Conservation (phyloP, 2,888 invertebrate species). For the Campopleginae sp. region DNA sequence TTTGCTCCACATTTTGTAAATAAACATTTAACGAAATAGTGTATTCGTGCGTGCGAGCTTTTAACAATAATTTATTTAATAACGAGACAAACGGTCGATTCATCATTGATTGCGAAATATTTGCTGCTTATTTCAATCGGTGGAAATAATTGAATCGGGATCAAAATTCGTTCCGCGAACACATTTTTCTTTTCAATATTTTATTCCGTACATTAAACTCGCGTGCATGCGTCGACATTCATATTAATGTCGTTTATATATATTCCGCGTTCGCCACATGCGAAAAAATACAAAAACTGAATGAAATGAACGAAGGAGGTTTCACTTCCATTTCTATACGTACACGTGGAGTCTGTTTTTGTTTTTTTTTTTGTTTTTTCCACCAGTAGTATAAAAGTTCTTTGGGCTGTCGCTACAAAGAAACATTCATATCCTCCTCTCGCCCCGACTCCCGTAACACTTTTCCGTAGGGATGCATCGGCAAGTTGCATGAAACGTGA, state of each 20-base stretch:
- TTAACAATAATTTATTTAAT: neutral
- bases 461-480: constrained; percentile 40
- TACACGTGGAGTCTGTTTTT: neutral
- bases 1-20: neutral
- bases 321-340: neutral
- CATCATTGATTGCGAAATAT: neutral
- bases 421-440: constrained; percentile 47
- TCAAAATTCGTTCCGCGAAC: neutral
- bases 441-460: constrained; percentile 8
- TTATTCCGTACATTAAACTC: neutral
- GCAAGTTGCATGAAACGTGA: constrained; percentile 53
- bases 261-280: constrained; percentile 10
- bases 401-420: constrained; percentile 36
- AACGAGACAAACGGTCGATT: neutral
- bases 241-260: neutral
- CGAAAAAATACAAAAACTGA: constrained; percentile 19
- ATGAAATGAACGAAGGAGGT: constrained; percentile 3
- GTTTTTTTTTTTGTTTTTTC: neutral
- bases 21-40: no score
- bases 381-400: constrained; percentile 26
- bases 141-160: neutral
- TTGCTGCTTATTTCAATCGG: no score
- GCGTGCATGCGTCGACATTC: neutral
- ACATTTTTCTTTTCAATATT: constrained; percentile 9
- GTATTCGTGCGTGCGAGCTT: neutral